These are phyloP conservation scores for Drosophila conformis DNA, from an alignment of 2,888 invertebrate species.

Conservation along the genomic window DNA sequence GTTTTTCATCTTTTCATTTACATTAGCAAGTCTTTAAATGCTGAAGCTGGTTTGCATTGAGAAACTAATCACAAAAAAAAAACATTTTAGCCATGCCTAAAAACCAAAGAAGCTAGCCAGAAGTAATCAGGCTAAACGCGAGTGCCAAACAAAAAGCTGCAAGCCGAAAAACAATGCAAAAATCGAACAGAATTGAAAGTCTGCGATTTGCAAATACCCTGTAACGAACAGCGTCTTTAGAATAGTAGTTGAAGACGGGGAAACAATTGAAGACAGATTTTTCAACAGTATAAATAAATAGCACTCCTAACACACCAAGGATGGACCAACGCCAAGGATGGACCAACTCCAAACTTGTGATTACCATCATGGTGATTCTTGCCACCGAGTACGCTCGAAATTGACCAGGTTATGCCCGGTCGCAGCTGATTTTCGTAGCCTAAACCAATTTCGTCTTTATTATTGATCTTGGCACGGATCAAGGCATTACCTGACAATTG, in stretches of 20 bases:
- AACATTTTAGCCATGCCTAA: slow-evolving; percentile 22
- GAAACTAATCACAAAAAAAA: slow-evolving; percentile 29
- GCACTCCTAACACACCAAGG: background rate
- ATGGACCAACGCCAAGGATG: background rate
- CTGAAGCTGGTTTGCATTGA: slow-evolving; percentile 64
- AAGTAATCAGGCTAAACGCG: slow-evolving; percentile 47
- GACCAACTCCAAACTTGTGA: background rate
- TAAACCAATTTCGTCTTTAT: background rate
- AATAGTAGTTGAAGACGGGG: too few species aligned
- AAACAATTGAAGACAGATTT: background rate
- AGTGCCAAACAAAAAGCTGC: slow-evolving; percentile 15
- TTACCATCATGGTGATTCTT: background rate
- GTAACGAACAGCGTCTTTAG: background rate
- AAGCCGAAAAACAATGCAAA: slow-evolving; percentile 28
- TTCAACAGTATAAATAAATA: background rate
- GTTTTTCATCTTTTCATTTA: slow-evolving; percentile 8
- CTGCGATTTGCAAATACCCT: slow-evolving; percentile 13
- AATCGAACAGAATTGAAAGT: background rate
- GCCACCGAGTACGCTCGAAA: background rate
- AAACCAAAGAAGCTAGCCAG: slow-evolving; percentile 50
- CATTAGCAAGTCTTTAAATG: slow-evolving; percentile 48
- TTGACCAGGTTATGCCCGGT: background rate
- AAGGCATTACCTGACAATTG: background rate
- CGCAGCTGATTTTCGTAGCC: background rate
- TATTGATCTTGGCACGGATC: background rate